A percentile compares a stretch with the other conserved stretches of the same genome.
Conservation (phyloP, 2,888 invertebrate species). For the Drosophila fungiperda region DNA sequence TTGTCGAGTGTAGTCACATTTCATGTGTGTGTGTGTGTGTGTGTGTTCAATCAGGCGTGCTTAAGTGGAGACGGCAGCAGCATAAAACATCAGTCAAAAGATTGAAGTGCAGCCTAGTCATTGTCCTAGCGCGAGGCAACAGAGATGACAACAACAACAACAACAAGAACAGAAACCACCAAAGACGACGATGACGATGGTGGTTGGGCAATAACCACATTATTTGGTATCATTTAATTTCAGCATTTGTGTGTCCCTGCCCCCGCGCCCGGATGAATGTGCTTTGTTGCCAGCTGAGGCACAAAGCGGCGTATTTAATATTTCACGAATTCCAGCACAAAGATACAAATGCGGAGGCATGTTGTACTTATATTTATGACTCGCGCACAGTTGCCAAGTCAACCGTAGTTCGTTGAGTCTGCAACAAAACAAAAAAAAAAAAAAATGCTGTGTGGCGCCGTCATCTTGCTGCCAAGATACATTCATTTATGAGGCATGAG, state of each 20-base stretch:
- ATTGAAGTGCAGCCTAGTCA: conserved; percentile 75
- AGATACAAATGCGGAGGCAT: conserved; percentile 48
- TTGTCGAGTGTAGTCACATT: conserved; percentile 30
- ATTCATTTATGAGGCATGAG: conserved; percentile 65
- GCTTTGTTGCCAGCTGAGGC: conserved; percentile 19
- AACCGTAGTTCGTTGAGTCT: conserved; percentile 33
- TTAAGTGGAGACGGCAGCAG: conserved; percentile 60
- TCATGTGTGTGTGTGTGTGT: conserved; percentile 8
- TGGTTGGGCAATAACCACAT: conserved; percentile 71
- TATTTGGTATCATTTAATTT: conserved; percentile 77
- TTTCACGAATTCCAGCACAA: conserved; percentile 67
- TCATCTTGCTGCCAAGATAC: conserved; percentile 64
- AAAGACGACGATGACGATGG: conserved; percentile 7
- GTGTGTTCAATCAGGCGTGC: conserved; percentile 75
- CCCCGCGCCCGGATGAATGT: background rate
- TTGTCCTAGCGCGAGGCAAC: conserved; percentile 45
- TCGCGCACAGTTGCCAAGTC: conserved; percentile 75
- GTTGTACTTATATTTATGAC: conserved; percentile 66
- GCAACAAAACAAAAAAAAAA: background rate
- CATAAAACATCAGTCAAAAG: conserved; percentile 56
- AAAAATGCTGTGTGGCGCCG: conserved; percentile 14
- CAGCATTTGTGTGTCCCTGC: conserved; percentile 49
- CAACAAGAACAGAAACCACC: conserved; percentile 1
- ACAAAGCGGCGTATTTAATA: conserved; percentile 70
- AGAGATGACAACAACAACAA: conserved; percentile 18